A percentile compares a stretch with the other conserved stretches of the same genome.
phyloP scores from a whole-genome alignment of 2,888 invertebrate genomes.

The Pinctada fucata region DNA sequence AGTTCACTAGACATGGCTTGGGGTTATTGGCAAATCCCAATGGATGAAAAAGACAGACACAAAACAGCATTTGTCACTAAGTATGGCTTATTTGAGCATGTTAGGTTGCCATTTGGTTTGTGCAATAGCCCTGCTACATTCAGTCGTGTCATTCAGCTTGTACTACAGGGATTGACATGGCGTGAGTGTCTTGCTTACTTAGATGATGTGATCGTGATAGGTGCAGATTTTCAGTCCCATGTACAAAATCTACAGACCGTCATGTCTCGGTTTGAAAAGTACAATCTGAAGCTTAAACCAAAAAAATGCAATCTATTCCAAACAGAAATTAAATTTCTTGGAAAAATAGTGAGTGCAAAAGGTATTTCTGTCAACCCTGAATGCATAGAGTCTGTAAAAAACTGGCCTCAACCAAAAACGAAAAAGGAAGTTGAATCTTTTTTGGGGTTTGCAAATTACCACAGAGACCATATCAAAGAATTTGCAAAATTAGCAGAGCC shows the following conservation, averaged over 20 bases:
- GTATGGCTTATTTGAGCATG: constrained; percentile 27
- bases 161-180: constrained; percentile 20
- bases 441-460: too few relatives aligned
- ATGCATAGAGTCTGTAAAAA: constrained; percentile 9
- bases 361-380: constrained; percentile 17
- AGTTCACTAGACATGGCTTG: constrained; percentile 43
- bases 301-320: constrained; percentile 45
- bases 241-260: constrained; percentile 14
- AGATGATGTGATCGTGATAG: constrained; percentile 22
- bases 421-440: constrained; percentile 41
- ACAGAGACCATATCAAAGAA: constrained; percentile 40
- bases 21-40: constrained; percentile 44
- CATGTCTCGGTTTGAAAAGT: constrained; percentile 8
- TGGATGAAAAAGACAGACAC: constrained; percentile 28
- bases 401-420: constrained; percentile 38
- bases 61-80: constrained; percentile 41
- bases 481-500: too few relatives aligned
- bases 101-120: constrained; percentile 15
- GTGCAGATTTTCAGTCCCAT: constrained; percentile 15
- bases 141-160: constrained; percentile 14
- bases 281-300: constrained; percentile 25
- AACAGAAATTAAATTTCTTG: too few relatives aligned
- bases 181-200: constrained; percentile 22
- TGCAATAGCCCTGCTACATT: constrained; percentile 28
- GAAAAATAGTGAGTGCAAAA: constrained; percentile 17